phyloP scores from a whole-genome alignment of 1,140 invertebrate genomes.

The Drosophila trapezifrons region DNA sequence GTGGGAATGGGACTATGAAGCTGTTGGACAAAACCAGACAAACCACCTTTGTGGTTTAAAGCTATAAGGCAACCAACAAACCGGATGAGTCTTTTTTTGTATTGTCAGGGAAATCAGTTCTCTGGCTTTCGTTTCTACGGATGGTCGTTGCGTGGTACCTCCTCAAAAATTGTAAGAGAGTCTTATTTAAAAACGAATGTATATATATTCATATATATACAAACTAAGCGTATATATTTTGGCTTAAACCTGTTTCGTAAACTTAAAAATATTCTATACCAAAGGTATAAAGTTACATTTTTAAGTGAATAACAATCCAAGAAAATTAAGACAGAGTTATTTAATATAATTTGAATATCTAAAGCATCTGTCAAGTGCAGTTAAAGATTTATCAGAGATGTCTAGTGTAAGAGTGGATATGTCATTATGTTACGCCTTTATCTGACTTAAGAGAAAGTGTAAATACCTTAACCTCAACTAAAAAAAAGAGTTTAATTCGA shows the following conservation, averaged over 20 bases:
- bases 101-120: conserved; percentile 55
- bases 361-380: conserved; percentile 1
- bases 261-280: no score
- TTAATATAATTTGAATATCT: neutral
- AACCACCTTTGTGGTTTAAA: conserved; percentile 31
- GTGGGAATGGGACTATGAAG: conserved; percentile 8
- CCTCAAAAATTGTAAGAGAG: conserved; percentile 7
- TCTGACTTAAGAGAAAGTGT: neutral
- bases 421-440: neutral
- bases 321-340: neutral
- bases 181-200: neutral
- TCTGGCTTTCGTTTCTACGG: conserved; percentile 56
- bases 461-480: neutral
- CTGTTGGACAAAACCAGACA: conserved; percentile 29
- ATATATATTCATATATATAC: neutral
- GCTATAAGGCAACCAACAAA: conserved; percentile 33
- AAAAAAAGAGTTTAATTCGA: neutral
- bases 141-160: conserved; percentile 47
- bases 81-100: conserved; percentile 48
- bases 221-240: no score
- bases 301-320: neutral
- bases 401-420: neutral
- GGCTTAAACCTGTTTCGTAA: no score
- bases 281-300: neutral
- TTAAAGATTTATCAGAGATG: neutral